These are phyloP conservation scores for Eulemur albifrons DNA, from an alignment of 2,797 vertebrate genomes.

Conservation along the genomic window DNA sequence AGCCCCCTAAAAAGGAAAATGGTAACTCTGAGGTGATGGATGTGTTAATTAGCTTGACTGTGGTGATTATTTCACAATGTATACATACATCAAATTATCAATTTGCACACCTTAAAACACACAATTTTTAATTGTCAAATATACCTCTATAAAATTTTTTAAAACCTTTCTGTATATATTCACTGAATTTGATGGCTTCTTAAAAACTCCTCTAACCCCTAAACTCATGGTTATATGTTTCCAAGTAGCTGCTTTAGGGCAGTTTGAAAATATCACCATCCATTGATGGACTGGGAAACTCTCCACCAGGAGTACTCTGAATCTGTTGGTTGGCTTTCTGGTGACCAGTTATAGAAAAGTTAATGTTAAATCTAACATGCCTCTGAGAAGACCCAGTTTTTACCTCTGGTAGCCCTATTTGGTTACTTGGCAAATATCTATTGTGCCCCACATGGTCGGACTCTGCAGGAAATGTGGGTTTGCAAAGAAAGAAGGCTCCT, in stretches of 20 bases:
- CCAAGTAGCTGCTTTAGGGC: neutral
- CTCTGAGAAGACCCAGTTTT: neutral
- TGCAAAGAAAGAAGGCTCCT: neutral
- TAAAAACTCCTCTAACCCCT: neutral
- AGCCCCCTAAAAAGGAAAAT: neutral
- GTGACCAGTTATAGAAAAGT: neutral
- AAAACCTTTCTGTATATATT: neutral
- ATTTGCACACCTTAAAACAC: neutral
- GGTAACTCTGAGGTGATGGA: neutral
- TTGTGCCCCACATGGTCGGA: neutral
- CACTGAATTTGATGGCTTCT: neutral
- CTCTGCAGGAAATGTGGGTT: neutral
- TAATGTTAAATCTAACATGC: neutral
- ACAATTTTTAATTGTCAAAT: neutral
- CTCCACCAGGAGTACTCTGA: neutral
- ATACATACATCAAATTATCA: neutral
- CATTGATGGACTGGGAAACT: neutral
- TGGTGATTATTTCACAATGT: neutral
- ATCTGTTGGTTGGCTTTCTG: neutral
- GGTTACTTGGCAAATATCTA: neutral
- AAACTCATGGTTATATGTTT: neutral
- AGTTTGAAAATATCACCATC: neutral
- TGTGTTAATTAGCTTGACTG: neutral
- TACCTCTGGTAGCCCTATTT: neutral
- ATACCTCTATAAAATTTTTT: neutral